These are phyloP conservation scores for Notospermus geniculatus DNA, from an alignment of 1,140 invertebrate genomes.

Conservation along the genomic window DNA sequence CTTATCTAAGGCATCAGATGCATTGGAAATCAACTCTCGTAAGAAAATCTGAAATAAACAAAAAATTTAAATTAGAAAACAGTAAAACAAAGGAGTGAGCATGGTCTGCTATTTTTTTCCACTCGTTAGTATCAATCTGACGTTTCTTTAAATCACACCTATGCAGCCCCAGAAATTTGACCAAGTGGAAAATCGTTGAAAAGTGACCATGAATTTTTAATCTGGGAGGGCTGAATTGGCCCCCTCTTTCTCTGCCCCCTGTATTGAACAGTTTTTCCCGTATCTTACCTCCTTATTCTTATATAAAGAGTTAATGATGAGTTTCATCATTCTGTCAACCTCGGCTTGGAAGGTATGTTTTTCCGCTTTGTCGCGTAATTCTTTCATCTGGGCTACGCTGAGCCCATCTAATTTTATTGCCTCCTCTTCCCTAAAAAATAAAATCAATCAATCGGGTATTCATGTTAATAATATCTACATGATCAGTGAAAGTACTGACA, in stretches of 20 bases:
- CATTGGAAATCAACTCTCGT: slow-evolving; percentile 94
- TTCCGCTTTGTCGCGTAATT: slow-evolving; percentile 85
- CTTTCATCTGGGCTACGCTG: slow-evolving; percentile 86
- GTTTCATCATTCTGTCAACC: slow-evolving; percentile 99
- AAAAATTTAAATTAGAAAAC: background rate
- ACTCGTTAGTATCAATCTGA: too few species aligned
- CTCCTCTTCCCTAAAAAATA: slow-evolving; percentile 79
- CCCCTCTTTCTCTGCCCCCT: too few species aligned
- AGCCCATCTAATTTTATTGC: slow-evolving; percentile 94
- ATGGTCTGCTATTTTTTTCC: too few species aligned
- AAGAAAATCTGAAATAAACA: slow-evolving; percentile 79
- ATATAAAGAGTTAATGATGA: slow-evolving; percentile 98
- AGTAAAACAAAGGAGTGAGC: too few species aligned
- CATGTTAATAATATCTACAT: too few species aligned
- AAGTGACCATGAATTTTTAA: too few species aligned
- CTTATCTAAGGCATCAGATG: slow-evolving; percentile 57
- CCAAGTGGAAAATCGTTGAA: too few species aligned
- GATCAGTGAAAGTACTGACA: too few species aligned
- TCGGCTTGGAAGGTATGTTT: slow-evolving; percentile 92
- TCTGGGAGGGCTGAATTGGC: too few species aligned
- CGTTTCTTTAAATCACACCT: too few species aligned
- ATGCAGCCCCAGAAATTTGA: too few species aligned
- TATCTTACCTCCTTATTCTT: slow-evolving; percentile 90
- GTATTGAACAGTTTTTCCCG: too few species aligned
- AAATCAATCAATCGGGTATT: slow-evolving; percentile 6